Evolutionary conservation across 92 coral and sea anemone genomes (phyloP).

Genomic region (Anthopleura xanthogrammica): DNA sequence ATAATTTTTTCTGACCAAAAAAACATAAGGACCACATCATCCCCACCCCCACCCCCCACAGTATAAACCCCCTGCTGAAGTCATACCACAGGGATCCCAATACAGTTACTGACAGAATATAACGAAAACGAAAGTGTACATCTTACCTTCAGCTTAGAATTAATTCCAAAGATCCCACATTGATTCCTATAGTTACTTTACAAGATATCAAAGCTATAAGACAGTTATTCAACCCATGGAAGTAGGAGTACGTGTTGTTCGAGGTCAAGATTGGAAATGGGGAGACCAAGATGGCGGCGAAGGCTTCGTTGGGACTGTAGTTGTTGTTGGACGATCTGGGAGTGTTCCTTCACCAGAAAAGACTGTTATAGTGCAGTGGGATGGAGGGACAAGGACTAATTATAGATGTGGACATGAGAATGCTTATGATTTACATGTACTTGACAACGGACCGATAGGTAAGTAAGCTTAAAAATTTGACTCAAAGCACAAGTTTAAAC

Average conservation of each 20-base stretch:
- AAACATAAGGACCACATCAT: too few relatives aligned
- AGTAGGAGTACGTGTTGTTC: constrained; percentile 75
- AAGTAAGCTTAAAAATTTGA: neutral
- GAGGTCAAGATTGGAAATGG: constrained; percentile 91
- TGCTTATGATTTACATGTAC: constrained; percentile 68
- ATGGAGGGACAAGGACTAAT: constrained; percentile 80
- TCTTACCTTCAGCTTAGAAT: too few relatives aligned
- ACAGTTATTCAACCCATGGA: constrained; percentile 45
- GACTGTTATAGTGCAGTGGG: constrained; percentile 91
- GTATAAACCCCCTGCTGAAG: too few relatives aligned
- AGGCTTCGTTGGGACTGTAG: constrained; percentile 85
- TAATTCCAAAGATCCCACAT: too few relatives aligned
- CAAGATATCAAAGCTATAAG: too few relatives aligned
- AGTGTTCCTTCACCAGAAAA: constrained; percentile 83
- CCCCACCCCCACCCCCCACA: too few relatives aligned
- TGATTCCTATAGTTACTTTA: too few relatives aligned
- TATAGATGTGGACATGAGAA: constrained; percentile 85
- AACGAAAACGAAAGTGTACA: too few relatives aligned
- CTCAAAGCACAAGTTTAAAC: neutral
- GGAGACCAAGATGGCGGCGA: constrained; percentile 91
- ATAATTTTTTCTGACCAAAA: too few relatives aligned
- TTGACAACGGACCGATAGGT: constrained; percentile 84
- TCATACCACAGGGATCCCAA: too few relatives aligned
- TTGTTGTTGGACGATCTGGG: constrained; percentile 69
- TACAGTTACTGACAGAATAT: too few relatives aligned